Conservation (phyloP, 2,888 invertebrate genomes). For the Synergus umbraculus region DNA sequence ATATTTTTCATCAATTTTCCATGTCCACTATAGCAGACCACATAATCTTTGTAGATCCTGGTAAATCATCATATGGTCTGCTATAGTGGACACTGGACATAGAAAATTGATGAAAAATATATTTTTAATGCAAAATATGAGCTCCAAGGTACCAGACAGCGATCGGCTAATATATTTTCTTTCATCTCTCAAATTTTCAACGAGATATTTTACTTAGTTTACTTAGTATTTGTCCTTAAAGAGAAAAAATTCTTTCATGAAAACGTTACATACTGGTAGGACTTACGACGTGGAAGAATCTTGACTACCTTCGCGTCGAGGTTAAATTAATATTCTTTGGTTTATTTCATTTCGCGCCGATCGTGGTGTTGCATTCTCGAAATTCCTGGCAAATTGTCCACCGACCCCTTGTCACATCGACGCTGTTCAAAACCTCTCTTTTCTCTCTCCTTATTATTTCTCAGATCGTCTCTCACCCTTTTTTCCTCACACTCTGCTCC, state of each 20-base stretch:
- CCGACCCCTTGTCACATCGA: slow-evolving; percentile 14
- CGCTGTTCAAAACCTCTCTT: slow-evolving; percentile 30
- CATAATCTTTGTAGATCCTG: too few species aligned
- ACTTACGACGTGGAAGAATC: slow-evolving; percentile 26
- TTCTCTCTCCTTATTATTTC: slow-evolving; percentile 60
- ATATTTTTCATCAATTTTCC: too few species aligned
- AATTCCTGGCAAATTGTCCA: slow-evolving; percentile 63
- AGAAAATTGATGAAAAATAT: too few species aligned
- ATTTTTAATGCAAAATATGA: too few species aligned
- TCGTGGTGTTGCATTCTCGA: slow-evolving; percentile 66
- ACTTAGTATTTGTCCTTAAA: too few species aligned
- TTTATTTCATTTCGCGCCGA: slow-evolving; percentile 66
- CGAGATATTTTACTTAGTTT: too few species aligned
- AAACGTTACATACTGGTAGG: background rate
- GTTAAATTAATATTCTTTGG: slow-evolving; percentile 66
- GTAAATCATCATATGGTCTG: too few species aligned
- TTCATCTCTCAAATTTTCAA: too few species aligned
- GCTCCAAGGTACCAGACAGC: too few species aligned
- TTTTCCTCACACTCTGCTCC: slow-evolving; percentile 59
- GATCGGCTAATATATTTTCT: too few species aligned
- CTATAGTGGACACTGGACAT: too few species aligned
- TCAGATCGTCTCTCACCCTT: slow-evolving; percentile 44
- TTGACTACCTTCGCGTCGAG: slow-evolving; percentile 41
- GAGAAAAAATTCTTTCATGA: background rate
- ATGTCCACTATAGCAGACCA: too few species aligned